phyloP scores from a whole-genome alignment of 2,113 vertebrate genomes.

The Heliornis fulica region DNA sequence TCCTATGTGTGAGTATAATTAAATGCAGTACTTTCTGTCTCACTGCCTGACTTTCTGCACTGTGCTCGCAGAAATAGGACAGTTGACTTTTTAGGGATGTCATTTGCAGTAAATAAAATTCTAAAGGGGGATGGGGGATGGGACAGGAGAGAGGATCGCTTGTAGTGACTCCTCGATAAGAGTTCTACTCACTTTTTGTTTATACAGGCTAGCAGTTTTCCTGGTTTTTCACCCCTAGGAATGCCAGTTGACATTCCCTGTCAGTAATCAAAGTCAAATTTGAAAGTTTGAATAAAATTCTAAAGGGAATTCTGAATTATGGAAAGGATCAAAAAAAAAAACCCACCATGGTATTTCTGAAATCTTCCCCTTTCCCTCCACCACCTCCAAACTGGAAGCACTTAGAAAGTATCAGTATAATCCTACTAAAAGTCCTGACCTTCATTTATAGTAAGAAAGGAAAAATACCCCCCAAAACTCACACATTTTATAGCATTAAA shows the following conservation, averaged over 20 bases:
- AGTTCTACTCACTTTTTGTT: not conserved
- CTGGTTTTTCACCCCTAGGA: not conserved
- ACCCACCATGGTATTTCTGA: not conserved
- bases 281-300: not conserved
- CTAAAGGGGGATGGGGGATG: rapidly evolving
- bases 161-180: not conserved
- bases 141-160: not conserved
- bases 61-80: not conserved
- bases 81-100: not conserved
- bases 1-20: not conserved
- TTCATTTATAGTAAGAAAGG: not conserved
- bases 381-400: not conserved
- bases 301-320: not conserved
- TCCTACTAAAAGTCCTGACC: not conserved
- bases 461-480: too few species aligned
- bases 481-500: not conserved
- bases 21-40: not conserved
- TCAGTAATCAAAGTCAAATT: not conserved
- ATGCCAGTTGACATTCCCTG: not conserved
- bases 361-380: not conserved
- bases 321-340: not conserved
- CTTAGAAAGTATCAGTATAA: not conserved
- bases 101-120: not conserved
- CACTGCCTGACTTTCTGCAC: not conserved
- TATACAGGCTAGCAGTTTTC: not conserved